These are phyloP conservation scores for Gadus chalcogrammus DNA, from an alignment of 2,113 vertebrate species.

Conservation along the genomic window DNA sequence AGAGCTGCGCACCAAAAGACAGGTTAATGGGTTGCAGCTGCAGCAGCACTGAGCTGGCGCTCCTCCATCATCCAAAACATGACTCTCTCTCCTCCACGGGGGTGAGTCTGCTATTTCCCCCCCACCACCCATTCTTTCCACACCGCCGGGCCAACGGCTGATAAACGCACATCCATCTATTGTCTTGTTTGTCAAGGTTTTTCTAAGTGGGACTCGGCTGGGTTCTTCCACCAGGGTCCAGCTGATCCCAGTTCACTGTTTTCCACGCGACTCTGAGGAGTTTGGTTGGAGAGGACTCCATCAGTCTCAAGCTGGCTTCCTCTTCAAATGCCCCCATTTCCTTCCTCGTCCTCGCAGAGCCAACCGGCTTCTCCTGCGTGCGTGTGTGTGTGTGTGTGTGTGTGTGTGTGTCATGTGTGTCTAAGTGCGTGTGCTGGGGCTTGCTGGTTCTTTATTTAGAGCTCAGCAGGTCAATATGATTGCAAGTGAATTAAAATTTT, in stretches of 20 bases:
- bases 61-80: constrained; percentile 50
- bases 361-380: constrained; percentile 15
- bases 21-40: constrained; percentile 62
- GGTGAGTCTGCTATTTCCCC: constrained; percentile 6
- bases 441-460: constrained; percentile 34
- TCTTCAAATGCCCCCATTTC: constrained; percentile 36
- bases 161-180: not conserved
- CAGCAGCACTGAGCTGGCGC: constrained; percentile 37
- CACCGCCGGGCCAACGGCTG: not conserved
- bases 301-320: constrained; percentile 39
- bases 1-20: constrained; percentile 1
- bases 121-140: constrained; percentile 27
- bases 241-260: constrained; percentile 55
- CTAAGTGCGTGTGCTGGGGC: constrained; percentile 39
- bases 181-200: no score
- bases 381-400: constrained; percentile 13
- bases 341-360: constrained; percentile 33
- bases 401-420: constrained; percentile 14
- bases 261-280: constrained; percentile 12
- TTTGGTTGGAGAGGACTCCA: constrained; percentile 40
- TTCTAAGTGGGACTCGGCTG: constrained; percentile 1
- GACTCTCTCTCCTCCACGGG: constrained; percentile 19
- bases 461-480: constrained; percentile 4
- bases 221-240: no score
- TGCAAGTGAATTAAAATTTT: constrained; percentile 1